Evolutionary conservation across 2,797 vertebrate genomes (phyloP).

Genomic region (Tapirus indicus): DNA sequence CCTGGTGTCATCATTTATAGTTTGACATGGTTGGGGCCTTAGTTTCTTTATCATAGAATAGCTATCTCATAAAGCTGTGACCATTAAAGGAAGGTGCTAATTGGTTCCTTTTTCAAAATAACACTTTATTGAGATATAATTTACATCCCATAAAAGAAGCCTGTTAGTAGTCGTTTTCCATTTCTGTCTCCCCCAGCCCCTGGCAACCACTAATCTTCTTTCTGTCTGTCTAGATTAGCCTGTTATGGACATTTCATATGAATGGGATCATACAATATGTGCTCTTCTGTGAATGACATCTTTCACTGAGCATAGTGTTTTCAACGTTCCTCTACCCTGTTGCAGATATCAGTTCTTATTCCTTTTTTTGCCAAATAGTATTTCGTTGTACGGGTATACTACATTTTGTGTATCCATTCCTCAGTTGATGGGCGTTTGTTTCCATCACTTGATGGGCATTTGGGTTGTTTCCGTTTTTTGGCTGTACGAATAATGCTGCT

Average conservation of each 20-base stretch:
- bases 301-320: rapidly evolving
- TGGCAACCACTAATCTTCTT: rapidly evolving
- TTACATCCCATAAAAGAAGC: neutral
- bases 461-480: neutral
- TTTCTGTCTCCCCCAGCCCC: no score
- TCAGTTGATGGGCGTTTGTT: neutral
- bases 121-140: neutral
- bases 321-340: rapidly evolving
- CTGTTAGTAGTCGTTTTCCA: rapidly evolving
- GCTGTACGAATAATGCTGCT: neutral
- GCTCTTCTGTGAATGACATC: neutral
- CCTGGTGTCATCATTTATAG: rapidly evolving
- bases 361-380: rapidly evolving
- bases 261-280: rapidly evolving
- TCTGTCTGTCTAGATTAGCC: neutral
- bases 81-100: neutral
- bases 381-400: neutral
- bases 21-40: neutral
- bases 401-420: neutral
- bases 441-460: rapidly evolving
- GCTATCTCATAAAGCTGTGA: neutral
- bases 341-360: rapidly evolving
- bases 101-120: neutral
- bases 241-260: neutral
- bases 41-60: neutral